Evolutionary conservation across 1,140 invertebrate genomes (phyloP), one percentile per base, ranked within the genome.

Genomic region (Eubasilissa regina): DNA sequence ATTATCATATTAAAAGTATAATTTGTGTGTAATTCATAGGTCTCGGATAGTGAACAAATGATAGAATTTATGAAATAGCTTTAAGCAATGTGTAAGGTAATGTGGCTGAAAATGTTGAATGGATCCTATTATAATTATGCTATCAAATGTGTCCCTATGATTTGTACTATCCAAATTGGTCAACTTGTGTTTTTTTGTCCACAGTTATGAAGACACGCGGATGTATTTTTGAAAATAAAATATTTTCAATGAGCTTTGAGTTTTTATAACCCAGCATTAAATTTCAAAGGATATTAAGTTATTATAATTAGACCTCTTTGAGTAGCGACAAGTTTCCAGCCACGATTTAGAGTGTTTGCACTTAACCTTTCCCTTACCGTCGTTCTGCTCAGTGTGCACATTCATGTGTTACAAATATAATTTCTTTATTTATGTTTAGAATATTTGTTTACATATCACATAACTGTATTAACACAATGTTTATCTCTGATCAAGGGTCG

Each of bases 171-270:
- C 12, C 15, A 64, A 64, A 70, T 47, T 70, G 66, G 66, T 70
- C 66, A 70, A n/a, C 43, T 70, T 70, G 43, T 70, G 66, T 70
- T 70, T 70, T 62, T 70, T 70, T 70, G 66, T 70, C 66, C 66
- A 70, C 66, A 70, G 66, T 48, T 70, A 48, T 17, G 66, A 48
- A 70, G 66, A 70, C 44, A 70, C 25, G 25, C 60, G 21, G 60
- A 64, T 64, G 60, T 64, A 64, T 64, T 64, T 43, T 64, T 64
- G 60, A 64, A 64, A 64, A 64, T 45, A 21, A 12, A 43, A 43
- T 25, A 64, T 64, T 43, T 35, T 43, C 60, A 19, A 6, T 35
- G 25, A 64, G 25, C 19, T 64, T 43, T 64, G 60, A 64, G 60
- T 64, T 64, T 64, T 64, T 64, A 64, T 64, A 64, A 64, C 21